Evolutionary conservation across 2,797 vertebrate species (phyloP), one percentile per base, ranked within the genome.

Genomic region (Melanotaenia parkinsoni): DNA sequence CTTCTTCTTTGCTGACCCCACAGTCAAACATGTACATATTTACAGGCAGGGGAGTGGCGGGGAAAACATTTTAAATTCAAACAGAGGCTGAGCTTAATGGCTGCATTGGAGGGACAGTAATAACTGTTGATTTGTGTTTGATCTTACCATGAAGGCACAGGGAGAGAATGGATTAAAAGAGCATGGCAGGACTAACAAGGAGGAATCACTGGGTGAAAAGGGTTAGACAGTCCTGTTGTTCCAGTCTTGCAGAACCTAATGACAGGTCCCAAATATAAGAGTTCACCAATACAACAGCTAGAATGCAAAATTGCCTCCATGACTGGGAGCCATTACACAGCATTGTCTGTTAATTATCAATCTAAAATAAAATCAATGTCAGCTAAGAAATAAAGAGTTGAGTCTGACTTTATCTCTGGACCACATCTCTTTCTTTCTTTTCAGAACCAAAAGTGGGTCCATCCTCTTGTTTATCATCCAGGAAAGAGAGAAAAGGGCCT

Each of bases 11-110:
- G 10, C 66, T 88, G 92, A 93, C 92, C 92, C 76, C 56, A 0
- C 89, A 84, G 92, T 94, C 91, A 93, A 93, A 93, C 89, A 94
- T 94, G 93, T 90, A 85, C 93, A 94, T 94, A 93, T 92, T 94
- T 91, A 89, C 85, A 61, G 79, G 82, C 75, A 38, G 72, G 67
- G 71, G 86, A 85, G 83, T 78, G 79, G 79, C 38, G 50, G 74
- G 61, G 65, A 74, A 85, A 72, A 77, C 79, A 59, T 82, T 91
- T 91, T 88, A 76, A 86, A 92, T 94, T 92, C 88, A 89, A 84
- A 80, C 67, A 38, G 83, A 91, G 77, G 77, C 85, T 70, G 82
- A 74, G 82, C 72, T 79, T 92, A 93, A 94, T 93, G 86, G 85
- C 85, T 80, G 79, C 89, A 94, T 93, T 77, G 88, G 79, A 94